These are phyloP conservation scores for Naja naja DNA, from an alignment of 2,113 vertebrate genomes.

Conservation along the genomic window DNA sequence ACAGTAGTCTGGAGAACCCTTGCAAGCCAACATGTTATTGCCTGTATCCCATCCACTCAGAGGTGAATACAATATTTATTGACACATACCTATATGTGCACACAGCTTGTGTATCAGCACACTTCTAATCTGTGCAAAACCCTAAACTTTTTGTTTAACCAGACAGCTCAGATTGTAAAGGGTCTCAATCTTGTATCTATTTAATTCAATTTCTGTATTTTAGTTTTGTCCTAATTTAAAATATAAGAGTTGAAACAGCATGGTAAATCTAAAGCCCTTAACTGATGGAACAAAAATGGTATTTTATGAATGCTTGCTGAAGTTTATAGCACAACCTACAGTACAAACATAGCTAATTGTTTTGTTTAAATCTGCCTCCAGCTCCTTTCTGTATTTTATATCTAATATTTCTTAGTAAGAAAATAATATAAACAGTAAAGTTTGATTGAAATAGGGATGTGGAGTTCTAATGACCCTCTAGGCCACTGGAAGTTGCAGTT, in stretches of 20 bases:
- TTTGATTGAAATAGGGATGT: background rate
- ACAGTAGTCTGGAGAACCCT: background rate
- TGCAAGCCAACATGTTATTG: background rate
- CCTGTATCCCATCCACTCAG: background rate
- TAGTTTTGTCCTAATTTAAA: background rate
- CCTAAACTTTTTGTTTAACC: background rate
- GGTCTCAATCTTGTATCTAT: background rate
- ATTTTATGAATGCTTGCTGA: background rate
- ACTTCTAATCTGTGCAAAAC: background rate
- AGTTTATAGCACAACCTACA: background rate
- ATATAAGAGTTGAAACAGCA: background rate
- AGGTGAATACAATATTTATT: background rate
- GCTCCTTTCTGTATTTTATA: background rate
- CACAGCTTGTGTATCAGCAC: background rate
- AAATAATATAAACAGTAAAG: background rate
- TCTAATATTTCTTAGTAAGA: background rate
- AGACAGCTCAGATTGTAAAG: background rate
- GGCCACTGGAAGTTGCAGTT: background rate
- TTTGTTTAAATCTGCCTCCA: background rate
- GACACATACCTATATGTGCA: background rate
- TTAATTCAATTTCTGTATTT: background rate
- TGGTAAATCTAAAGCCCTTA: background rate
- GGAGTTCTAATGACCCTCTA: background rate
- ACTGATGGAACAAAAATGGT: background rate
- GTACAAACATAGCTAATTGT: background rate